These are phyloP conservation scores for Bolinopsis microptera DNA, from an alignment of 37 sponge, comb jelly and placozoan genomes.

Conservation along the genomic window DNA sequence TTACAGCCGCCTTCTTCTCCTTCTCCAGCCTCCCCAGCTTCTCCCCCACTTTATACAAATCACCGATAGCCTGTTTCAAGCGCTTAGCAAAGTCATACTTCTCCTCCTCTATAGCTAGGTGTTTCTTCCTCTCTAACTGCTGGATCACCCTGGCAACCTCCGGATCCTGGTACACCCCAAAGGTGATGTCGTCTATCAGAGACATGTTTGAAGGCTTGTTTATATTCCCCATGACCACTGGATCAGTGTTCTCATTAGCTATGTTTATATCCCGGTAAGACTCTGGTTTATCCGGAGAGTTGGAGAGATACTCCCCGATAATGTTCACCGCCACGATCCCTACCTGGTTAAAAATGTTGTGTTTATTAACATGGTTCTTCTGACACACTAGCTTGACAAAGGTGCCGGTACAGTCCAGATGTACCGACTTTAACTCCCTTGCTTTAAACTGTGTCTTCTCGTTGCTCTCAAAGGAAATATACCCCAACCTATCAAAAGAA, in stretches of 20 bases:
- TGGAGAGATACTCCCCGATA: slow-evolving; percentile 67
- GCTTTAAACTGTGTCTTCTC: slow-evolving; percentile 72
- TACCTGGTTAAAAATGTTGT: slow-evolving; percentile 87
- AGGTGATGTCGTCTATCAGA: slow-evolving; percentile 66
- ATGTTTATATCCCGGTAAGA: background rate
- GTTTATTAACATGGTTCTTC: slow-evolving; percentile 82
- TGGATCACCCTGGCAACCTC: slow-evolving; percentile 74
- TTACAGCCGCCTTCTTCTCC: slow-evolving; percentile 83
- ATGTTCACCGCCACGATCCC: slow-evolving; percentile 82
- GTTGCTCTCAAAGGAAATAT: slow-evolving; percentile 67
- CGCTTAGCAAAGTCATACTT: slow-evolving; percentile 73
- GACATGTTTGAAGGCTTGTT: background rate
- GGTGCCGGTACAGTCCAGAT: slow-evolving; percentile 72
- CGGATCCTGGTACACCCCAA: slow-evolving; percentile 73
- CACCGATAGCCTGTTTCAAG: slow-evolving; percentile 72
- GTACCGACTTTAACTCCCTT: slow-evolving; percentile 83
- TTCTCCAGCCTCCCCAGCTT: slow-evolving; percentile 74
- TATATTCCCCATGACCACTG: slow-evolving; percentile 2
- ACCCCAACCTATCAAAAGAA: slow-evolving; percentile 65
- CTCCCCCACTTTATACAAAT: slow-evolving; percentile 76
- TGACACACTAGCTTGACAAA: slow-evolving; percentile 73
- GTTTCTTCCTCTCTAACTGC: slow-evolving; percentile 72
- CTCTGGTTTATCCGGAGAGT: background rate
- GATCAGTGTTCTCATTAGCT: background rate
- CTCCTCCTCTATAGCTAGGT: slow-evolving; percentile 74